These are phyloP conservation scores for Zoanthus sociatus DNA, from an alignment of 92 coral and sea anemone genomes.

Conservation along the genomic window DNA sequence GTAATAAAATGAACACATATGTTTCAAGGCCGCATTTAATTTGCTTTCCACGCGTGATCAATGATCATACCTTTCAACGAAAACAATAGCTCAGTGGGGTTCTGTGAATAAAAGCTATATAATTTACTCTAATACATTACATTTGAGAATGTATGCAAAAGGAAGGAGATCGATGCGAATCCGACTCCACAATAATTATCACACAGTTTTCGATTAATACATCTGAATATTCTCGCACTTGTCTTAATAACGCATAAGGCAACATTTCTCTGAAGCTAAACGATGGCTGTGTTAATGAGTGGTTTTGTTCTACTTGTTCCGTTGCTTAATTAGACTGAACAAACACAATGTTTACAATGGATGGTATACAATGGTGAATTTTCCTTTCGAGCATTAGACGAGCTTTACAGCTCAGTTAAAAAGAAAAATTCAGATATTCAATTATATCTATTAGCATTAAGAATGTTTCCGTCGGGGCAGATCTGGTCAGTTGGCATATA, in stretches of 20 bases:
- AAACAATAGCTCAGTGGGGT: constrained; percentile 40
- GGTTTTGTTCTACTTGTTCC: not conserved
- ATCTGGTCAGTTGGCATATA: not conserved
- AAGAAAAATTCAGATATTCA: not conserved
- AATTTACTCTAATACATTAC: not conserved
- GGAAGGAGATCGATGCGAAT: not conserved
- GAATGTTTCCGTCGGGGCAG: not conserved
- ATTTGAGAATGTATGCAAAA: not conserved
- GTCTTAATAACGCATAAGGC: not conserved
- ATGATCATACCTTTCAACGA: not conserved
- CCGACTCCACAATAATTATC: no score
- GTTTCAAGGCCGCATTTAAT: not conserved
- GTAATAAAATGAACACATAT: not conserved
- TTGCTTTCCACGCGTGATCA: not conserved
- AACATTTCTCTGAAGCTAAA: not conserved
- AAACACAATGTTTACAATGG: no score
- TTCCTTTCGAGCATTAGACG: no score
- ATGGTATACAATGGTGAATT: no score
- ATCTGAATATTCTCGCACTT: not conserved
- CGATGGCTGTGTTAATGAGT: not conserved
- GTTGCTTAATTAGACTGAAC: not conserved
- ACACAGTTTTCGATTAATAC: not conserved
- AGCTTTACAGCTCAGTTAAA: no score
- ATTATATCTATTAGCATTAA: not conserved
- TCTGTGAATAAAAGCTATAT: not conserved